Conservation (phyloP, 2,888 invertebrate genomes). For the Dynastes maya region DNA sequence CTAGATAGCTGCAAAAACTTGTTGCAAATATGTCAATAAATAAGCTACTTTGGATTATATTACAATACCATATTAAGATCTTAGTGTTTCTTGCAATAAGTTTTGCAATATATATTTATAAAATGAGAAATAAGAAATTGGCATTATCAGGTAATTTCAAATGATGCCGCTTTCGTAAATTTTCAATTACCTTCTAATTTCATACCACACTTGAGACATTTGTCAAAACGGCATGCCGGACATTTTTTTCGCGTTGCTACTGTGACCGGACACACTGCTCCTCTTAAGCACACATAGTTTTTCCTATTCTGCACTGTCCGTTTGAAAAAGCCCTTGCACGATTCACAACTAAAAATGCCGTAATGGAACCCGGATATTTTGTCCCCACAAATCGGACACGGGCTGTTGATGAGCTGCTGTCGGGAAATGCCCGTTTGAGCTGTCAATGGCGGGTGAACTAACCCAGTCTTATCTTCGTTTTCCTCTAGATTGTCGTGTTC, state of each 20-base stretch:
- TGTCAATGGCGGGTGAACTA: slow-evolving; percentile 71
- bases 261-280: slow-evolving; percentile 93
- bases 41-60: too few relatives aligned
- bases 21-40: too few relatives aligned
- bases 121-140: too few relatives aligned
- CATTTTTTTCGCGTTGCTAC: slow-evolving; percentile 96
- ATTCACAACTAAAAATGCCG: slow-evolving; percentile 98
- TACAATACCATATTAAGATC: too few relatives aligned
- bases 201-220: slow-evolving; percentile 97
- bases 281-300: slow-evolving; percentile 93
- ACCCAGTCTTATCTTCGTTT: slow-evolving; percentile 72
- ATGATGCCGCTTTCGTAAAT: neutral
- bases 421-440: slow-evolving; percentile 86
- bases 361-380: slow-evolving; percentile 98
- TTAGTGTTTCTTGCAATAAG: too few relatives aligned
- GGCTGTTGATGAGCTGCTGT: slow-evolving; percentile 91
- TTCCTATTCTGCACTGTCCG: slow-evolving; percentile 98
- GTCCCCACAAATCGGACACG: slow-evolving; percentile 96
- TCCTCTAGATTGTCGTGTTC: slow-evolving; percentile 69
- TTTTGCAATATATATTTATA: too few relatives aligned
- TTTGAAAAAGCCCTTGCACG: slow-evolving; percentile 98
- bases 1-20: too few relatives aligned
- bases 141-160: neutral
- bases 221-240: slow-evolving; percentile 96
- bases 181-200: slow-evolving; percentile 85